These are phyloP conservation scores for Oligia strigilis DNA, from an alignment of 2,888 invertebrate genomes.

Conservation along the genomic window DNA sequence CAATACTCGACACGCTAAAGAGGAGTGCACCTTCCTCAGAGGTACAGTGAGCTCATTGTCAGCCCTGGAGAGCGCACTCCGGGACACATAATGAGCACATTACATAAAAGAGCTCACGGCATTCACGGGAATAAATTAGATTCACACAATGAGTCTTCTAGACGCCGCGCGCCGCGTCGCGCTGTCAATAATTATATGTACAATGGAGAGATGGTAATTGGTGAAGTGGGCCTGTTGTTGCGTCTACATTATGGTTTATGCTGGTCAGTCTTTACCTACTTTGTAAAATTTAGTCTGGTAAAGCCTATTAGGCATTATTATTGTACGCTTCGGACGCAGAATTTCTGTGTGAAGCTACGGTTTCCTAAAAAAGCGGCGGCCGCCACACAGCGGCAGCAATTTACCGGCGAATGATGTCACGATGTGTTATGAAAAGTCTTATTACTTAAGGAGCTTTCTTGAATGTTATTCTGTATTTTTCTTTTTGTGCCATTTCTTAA, in stretches of 20 bases:
- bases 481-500: too few relatives aligned
- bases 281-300: too few relatives aligned
- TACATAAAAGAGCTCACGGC: conserved; percentile 81
- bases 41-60: conserved; percentile 60
- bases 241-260: conserved; percentile 13
- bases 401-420: too few relatives aligned
- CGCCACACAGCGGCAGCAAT: too few relatives aligned
- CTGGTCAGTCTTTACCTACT: conserved; percentile 25
- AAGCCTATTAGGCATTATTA: too few relatives aligned
- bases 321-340: background rate
- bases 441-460: too few relatives aligned
- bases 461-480: too few relatives aligned
- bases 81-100: conserved; percentile 79
- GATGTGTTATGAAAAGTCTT: too few relatives aligned
- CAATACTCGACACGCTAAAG: conserved; percentile 19
- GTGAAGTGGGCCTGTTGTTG: conserved; percentile 31
- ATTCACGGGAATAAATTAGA: conserved; percentile 84
- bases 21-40: conserved; percentile 10
- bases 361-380: too few relatives aligned
- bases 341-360: background rate
- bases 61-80: conserved; percentile 72
- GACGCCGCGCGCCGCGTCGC: conserved; percentile 51
- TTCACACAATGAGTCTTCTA: conserved; percentile 73
- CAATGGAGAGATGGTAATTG: conserved; percentile 62
- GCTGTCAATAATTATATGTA: conserved; percentile 66